Conservation (phyloP, 2,797 vertebrate species). For the Argentina silus region DNA sequence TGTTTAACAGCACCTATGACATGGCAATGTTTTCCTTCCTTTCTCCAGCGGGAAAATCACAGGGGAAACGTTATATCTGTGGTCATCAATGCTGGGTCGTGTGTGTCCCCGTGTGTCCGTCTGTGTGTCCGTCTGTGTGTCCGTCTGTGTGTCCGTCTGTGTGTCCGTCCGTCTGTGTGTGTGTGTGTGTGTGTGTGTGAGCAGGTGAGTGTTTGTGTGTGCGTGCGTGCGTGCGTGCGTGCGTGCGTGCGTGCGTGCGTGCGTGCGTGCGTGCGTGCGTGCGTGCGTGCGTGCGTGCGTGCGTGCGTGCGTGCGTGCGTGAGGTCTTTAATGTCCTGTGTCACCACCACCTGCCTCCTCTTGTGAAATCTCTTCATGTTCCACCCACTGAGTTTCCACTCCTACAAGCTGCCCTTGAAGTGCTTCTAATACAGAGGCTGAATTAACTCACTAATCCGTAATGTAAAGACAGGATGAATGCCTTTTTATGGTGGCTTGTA, state of each 20-base stretch:
- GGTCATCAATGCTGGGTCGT: constrained; percentile 42
- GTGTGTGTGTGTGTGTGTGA: constrained; percentile 7
- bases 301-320: constrained; percentile 9
- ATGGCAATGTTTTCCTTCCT: constrained; percentile 16
- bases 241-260: constrained; percentile 20
- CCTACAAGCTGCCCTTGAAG: constrained; percentile 65
- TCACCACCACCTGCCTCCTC: constrained; percentile 76
- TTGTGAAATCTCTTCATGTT: constrained; percentile 72
- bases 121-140: not conserved
- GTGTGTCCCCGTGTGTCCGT: not conserved
- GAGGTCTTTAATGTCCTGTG: constrained; percentile 66
- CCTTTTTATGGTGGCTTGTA: constrained; percentile 60
- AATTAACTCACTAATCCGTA: constrained; percentile 60
- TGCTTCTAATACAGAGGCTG: constrained; percentile 59
- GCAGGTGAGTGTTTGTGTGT: not conserved
- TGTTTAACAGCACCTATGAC: constrained; percentile 37
- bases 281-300: constrained; percentile 38
- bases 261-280: constrained; percentile 6
- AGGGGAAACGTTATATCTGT: constrained; percentile 29
- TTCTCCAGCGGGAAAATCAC: constrained; percentile 29
- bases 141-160: constrained; percentile 25
- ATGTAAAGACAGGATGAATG: constrained; percentile 63
- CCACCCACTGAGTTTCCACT: constrained; percentile 70
- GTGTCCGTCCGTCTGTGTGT: constrained; percentile 38
- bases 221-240: constrained; percentile 8